Percentiles rank a stretch among this genome's conserved stretches.
Conservation (phyloP, 2,797 vertebrate genomes). For the Galagoides demidoff region DNA sequence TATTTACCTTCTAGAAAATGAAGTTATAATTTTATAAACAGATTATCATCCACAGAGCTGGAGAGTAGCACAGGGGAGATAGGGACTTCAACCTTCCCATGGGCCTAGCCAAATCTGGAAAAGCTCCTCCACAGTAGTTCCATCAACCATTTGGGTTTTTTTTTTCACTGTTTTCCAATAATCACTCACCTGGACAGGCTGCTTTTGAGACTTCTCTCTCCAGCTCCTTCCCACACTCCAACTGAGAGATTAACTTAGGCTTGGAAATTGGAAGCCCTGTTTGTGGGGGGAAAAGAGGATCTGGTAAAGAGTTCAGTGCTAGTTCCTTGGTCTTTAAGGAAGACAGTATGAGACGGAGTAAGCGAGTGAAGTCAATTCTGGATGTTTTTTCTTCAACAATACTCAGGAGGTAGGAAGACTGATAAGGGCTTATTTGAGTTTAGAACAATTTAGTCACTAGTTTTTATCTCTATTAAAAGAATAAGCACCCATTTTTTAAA, state of each 20-base stretch:
- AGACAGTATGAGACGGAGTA: neutral
- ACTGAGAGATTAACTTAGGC: conserved; percentile 57
- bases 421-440: neutral
- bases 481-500: conserved; percentile 31
- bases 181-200: conserved; percentile 47
- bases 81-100: neutral
- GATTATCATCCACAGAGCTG: neutral
- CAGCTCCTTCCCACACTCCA: conserved; percentile 47
- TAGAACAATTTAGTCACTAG: neutral
- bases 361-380: neutral
- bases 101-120: neutral
- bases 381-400: neutral
- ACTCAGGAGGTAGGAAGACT: neutral
- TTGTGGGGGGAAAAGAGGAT: neutral
- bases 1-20: neutral
- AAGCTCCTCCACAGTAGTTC: neutral
- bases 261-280: conserved; percentile 76
- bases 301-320: neutral
- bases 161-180: neutral
- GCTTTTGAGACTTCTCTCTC: conserved; percentile 53
- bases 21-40: conserved; percentile 19
- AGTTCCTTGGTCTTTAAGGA: neutral
- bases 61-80: neutral
- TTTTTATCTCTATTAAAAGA: conserved; percentile 48
- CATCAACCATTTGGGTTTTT: neutral